Percentiles rank a stretch among this genome's conserved stretches.
These are phyloP conservation scores for Smittia sp. DNA, from an alignment of 2,888 invertebrate genomes.

Conservation along the genomic window DNA sequence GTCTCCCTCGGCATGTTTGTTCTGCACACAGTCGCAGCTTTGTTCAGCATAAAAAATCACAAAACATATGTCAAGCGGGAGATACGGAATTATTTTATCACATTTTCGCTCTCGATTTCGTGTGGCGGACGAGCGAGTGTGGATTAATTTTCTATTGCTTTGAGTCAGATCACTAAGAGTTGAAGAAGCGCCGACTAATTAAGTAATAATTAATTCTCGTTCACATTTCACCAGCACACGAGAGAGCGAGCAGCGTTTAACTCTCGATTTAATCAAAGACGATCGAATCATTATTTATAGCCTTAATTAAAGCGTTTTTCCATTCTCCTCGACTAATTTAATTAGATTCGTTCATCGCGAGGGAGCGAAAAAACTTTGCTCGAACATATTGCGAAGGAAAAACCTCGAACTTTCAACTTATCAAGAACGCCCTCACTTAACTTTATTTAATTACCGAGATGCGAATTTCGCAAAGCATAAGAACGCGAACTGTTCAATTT, in stretches of 20 bases:
- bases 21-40: neutral
- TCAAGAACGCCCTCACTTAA: neutral
- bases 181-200: neutral
- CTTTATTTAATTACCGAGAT: neutral
- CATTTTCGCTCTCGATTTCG: neutral
- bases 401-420: neutral
- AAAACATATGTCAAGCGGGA: constrained; percentile 9
- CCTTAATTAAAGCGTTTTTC: neutral
- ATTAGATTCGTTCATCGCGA: neutral
- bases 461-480: neutral
- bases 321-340: neutral
- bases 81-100: neutral
- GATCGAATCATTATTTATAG: constrained; percentile 9
- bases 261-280: neutral
- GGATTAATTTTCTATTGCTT: neutral
- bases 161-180: neutral
- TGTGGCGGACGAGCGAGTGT: neutral
- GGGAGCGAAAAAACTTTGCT: neutral
- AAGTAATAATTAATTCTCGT: constrained; percentile 12
- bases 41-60: constrained; percentile 2
- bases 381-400: neutral
- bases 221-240: constrained; percentile 9
- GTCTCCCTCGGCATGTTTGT: neutral
- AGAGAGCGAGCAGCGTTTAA: neutral
- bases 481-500: neutral